Percentiles rank a stretch among this genome's conserved stretches.
Evolutionary conservation across 2,888 invertebrate species (phyloP).

Genomic region (Idaea aversata): DNA sequence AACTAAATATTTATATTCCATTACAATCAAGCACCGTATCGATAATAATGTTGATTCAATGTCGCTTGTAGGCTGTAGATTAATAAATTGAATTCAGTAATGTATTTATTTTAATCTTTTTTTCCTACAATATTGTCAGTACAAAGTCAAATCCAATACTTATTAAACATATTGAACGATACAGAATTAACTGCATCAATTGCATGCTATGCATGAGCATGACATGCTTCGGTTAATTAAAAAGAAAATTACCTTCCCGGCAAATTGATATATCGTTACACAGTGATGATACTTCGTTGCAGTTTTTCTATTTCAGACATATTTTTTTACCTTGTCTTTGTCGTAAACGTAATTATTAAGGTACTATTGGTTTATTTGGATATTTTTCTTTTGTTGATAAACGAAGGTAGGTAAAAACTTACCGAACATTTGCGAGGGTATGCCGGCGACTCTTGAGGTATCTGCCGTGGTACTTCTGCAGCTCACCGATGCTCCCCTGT

Average conservation of each 20-base stretch:
- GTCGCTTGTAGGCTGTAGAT: neutral
- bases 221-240: neutral
- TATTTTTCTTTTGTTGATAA: neutral
- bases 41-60: neutral
- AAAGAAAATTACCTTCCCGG: neutral
- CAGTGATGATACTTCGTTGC: neutral
- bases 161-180: neutral
- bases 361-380: constrained; percentile 1
- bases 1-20: constrained; percentile 18
- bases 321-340: neutral
- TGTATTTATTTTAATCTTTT: neutral
- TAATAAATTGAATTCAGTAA: neutral
- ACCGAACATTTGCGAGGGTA: constrained; percentile 96
- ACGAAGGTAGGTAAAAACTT: constrained; percentile 67
- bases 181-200: neutral
- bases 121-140: neutral
- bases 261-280: neutral
- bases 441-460: constrained; percentile 93
- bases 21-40: constrained; percentile 6
- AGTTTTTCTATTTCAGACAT: neutral
- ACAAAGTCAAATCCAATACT: neutral
- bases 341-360: neutral
- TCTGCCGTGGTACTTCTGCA: constrained; percentile 92
- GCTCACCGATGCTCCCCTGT: constrained; percentile 93
- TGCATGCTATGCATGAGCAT: no score